Evolutionary conservation across 2,113 vertebrate species (phyloP), one percentile per base, ranked within the genome.

Genomic region (Otus sunia): DNA sequence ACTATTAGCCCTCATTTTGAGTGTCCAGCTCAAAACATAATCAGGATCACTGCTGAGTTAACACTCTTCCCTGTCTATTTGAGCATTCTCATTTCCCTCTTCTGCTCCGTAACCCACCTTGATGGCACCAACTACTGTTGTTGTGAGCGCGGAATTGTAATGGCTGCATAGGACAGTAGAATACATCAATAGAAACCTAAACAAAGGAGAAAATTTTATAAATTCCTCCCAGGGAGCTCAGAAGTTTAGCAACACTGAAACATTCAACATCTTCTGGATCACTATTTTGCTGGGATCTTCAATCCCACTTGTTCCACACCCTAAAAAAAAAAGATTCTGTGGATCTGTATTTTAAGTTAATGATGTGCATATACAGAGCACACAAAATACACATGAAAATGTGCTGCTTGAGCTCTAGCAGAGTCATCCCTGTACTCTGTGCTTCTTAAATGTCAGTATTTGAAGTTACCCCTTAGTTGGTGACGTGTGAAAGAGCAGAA

Each of bases 111-210:
- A 68, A 80, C 95, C 97, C 96, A 99, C 99, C 98, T 99, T 99
- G 95, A 99, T 97, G 58, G 99, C 98, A 39, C 99, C 99, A 21
- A 99, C 98, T 32, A 99, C 98, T 5, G 99, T 98, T 0, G 99
- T 99, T 4, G 99, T 99, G 41, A 99, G 98, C 0, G 99, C 99
- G 13, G 99, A 99, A 97, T 99, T 99, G 91, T 99, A 99, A 84
- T 99, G 97, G 95, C 99, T 99, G 97, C 99, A 99, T 53, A 99
- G 97, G 34, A 99, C 97, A 30, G 98, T 99, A 77, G 99, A 98
- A 96, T 98, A 99, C 98, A 99, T 99, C 97, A 99, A 74, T 41
- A 99, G 97, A 95, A 99, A 99, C 96, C 99, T 99, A 98, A 58
- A 95, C 98, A 98, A 50, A 92, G 67, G 22, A 97, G 69, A 58